Base-by-base conservation (phyloP, 2,797 vertebrate genomes). In the Parauchenoglanis ngamensis region DNA sequence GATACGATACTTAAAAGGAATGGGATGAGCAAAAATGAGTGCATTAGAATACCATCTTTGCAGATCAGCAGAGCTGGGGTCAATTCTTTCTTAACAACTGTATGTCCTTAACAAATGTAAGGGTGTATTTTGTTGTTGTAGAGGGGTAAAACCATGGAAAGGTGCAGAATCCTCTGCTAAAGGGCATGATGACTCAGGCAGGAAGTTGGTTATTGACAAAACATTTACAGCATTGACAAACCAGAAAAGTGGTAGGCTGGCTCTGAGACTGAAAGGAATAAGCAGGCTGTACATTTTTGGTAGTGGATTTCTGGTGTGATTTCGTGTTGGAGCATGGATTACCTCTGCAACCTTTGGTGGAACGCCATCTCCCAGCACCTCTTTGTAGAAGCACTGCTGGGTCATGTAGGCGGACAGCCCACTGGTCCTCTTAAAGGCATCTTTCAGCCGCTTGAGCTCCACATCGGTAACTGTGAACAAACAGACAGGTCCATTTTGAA, bases 401-500 rank as follows among this genome's bases (percentile, higher is more conserved):
- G 96, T 97, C 98, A 99, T 99, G 92, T 99, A 99, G 92, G 89
- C 98, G 0, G 98, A 98, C 89, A 99, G 95, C 75, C 98, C 98
- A 87, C 98, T 98, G 83, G 98, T 98, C 93, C 98, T 97, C 94
- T 99, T 99, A 94, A 99, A 99, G 89, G 98, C 98, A 98, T 99
- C 98, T 93, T 98, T 98, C 92, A 99, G 96, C 92, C 98, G 93
- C 93, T 99, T 99, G 88, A 99, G 92, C 90, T 99, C 98, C 92
- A 99, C 95, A 94, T 99, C 98, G 7, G 98, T 99, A 90, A 99
- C 98, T 99, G 88, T 68, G 35, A 84, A 91, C 31, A 73, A 12
- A 73, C n/a, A 40, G 1, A 65, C 44, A 63, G 12, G 10, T 7
- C 35, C 21, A 21, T 28, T 65, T 17, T 44, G 23, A 67, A 31